Percentiles rank a stretch among this genome's conserved stretches.
phyloP scores from a whole-genome alignment of 2,797 vertebrate genomes.

The Danio kyathit region DNA sequence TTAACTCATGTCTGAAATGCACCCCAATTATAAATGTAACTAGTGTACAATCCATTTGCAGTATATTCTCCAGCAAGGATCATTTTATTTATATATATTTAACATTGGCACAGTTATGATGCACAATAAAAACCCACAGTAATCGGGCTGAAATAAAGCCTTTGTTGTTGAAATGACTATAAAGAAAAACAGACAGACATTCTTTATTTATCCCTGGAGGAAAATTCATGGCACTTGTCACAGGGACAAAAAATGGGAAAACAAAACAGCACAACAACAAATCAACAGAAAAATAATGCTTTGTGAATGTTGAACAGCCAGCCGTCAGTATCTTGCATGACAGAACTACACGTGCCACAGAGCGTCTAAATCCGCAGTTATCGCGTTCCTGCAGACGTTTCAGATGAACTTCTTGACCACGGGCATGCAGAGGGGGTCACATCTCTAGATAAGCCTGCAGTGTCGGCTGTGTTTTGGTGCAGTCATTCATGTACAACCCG shows the following conservation, averaged over 20 bases:
- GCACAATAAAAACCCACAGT: slow-evolving; percentile 1
- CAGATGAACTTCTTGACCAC: background rate
- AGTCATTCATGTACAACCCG: background rate
- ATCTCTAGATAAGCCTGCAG: background rate
- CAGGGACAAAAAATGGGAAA: background rate
- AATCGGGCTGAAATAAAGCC: slow-evolving; percentile 23
- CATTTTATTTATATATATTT: background rate
- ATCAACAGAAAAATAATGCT: slow-evolving; percentile 17
- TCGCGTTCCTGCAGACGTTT: background rate
- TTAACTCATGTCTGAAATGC: background rate
- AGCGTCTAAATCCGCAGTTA: slow-evolving; percentile 7
- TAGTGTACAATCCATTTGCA: background rate
- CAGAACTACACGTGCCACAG: background rate
- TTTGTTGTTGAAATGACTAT: slow-evolving; percentile 25
- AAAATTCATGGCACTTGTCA: slow-evolving; percentile 14
- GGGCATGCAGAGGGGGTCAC: slow-evolving; percentile 4
- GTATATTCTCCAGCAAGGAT: background rate
- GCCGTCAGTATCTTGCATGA: background rate
- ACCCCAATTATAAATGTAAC: background rate
- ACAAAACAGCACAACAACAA: slow-evolving; percentile 9
- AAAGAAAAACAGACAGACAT: slow-evolving; percentile 33
- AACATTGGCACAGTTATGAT: slow-evolving; percentile 1
- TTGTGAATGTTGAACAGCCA: slow-evolving; percentile 21
- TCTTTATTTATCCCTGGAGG: slow-evolving; percentile 38
- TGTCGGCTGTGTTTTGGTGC: slow-evolving; percentile 6